A percentile compares a stretch with the other conserved stretches of the same genome.
phyloP scores from a whole-genome alignment of 1,140 invertebrate species.

The Drosophila punjabiensis region DNA sequence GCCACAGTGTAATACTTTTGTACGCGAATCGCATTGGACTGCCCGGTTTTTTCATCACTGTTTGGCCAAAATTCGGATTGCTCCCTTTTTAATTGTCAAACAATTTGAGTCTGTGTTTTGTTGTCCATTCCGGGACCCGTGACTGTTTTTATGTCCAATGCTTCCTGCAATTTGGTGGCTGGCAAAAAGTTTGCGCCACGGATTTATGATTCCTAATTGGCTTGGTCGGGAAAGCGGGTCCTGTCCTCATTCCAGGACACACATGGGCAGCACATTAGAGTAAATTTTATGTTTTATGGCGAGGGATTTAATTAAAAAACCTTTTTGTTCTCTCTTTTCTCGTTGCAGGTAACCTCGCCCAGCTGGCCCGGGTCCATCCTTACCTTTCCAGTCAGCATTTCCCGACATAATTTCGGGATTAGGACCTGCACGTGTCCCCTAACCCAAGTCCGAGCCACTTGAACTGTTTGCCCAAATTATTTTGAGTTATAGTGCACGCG shows the following conservation, averaged over 20 bases:
- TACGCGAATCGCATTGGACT: conserved; percentile 7
- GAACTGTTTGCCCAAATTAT: conserved; percentile 74
- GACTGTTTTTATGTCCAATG: conserved; percentile 50
- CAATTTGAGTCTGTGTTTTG: conserved; percentile 65
- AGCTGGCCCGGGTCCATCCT: not conserved
- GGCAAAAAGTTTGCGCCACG: conserved; percentile 63
- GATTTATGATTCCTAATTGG: conserved; percentile 76
- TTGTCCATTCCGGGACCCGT: conserved; percentile 15
- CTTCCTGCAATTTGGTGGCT: conserved; percentile 68
- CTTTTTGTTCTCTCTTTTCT: conserved; percentile 9
- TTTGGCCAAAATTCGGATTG: conserved; percentile 58
- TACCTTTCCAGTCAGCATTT: conserved; percentile 13
- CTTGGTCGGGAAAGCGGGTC: conserved; percentile 6
- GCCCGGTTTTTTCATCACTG: conserved; percentile 8
- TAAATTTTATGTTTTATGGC: conserved; percentile 49
- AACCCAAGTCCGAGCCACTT: conserved; percentile 43
- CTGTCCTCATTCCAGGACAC: conserved; percentile 5
- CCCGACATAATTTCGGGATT: conserved; percentile 32
- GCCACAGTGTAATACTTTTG: conserved; percentile 28
- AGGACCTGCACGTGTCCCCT: conserved; percentile 52
- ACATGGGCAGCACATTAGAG: conserved; percentile 66
- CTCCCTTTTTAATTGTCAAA: conserved; percentile 81
- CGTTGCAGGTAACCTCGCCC: conserved; percentile 63
- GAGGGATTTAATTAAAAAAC: conserved; percentile 70
- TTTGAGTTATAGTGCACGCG: conserved; percentile 58